Base-by-base conservation (phyloP, 2,888 invertebrate species). In the Vanessa cardui region DNA sequence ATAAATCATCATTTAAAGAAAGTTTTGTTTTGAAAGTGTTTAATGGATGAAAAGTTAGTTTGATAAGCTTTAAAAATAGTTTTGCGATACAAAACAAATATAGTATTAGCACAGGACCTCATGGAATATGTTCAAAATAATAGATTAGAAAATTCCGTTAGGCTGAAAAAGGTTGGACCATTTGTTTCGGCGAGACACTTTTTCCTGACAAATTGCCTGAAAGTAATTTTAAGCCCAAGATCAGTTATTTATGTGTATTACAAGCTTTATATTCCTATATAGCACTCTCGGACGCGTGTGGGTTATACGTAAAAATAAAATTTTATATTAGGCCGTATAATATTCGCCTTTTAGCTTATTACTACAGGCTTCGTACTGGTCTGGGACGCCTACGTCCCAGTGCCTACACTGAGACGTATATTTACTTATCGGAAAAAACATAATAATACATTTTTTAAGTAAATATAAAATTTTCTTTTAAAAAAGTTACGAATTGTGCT, bases 121-220 rank as follows among this genome's bases (percentile, higher is more conserved):
- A 45, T 9, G 59, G 59, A 71, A 69, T 73, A 70, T 73, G 69
- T 69, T 66, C 77, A 76, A 82, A 81, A 81, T 85, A 87, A 84
- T 83, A 83, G 85, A 88, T 87, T 87, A 87, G 82, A 83, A 83
- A 85, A 83, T 85, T 83, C 83, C 83, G 82, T 84, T 85, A 81
- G 78, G 78, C 81, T 78, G 83, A 85, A 88, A 87, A 89, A 86
- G 88, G 88, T 86, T 83, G 85, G 79, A 79, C 87, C 87, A 88
- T 89, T 89, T 86, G 84, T 89, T 86, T 83, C 82, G 75, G 74
- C 75, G 82, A 83, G 86, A 85, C 86, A 86, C 84, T 89, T 89
- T 88, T 86, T 83, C 85, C 84, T 84, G 87, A 89, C 90, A 89
- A 90, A 90, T 90, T 88, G 89, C 82, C 85, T 85, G 89, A 86